A percentile compares a stretch with the other conserved stretches of the same genome.
Conservation (phyloP, 2,113 vertebrate species). For the Sceloporus undulatus region DNA sequence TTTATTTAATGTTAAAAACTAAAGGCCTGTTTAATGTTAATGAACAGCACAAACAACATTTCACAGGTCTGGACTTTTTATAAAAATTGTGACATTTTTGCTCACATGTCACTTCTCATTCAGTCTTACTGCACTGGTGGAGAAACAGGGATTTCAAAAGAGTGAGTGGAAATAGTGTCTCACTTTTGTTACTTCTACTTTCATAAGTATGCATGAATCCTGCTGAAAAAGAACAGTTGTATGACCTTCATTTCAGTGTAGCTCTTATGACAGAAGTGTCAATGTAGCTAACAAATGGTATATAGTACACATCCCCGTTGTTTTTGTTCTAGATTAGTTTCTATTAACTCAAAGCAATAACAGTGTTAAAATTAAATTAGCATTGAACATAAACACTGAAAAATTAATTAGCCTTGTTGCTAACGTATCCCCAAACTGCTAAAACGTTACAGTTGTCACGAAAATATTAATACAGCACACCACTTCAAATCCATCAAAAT, state of each 20-base stretch:
- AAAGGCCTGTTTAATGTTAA: neutral
- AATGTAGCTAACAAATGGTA: neutral
- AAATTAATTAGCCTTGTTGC: neutral
- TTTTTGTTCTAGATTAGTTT: neutral
- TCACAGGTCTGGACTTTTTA: neutral
- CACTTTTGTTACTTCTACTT: neutral
- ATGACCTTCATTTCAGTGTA: neutral
- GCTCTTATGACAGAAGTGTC: neutral
- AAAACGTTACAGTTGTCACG: neutral
- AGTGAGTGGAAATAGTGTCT: neutral
- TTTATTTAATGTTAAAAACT: no score
- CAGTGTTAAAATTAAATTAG: neutral
- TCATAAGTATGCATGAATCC: neutral
- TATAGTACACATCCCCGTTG: neutral
- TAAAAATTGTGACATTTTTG: neutral
- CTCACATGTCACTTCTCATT: neutral
- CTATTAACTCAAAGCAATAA: neutral
- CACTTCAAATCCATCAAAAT: neutral
- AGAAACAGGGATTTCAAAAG: neutral
- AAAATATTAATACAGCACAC: no score
- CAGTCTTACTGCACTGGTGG: neutral
- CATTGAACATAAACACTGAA: neutral
- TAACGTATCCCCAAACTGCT: neutral
- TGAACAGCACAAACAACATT: neutral
- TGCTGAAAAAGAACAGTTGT: neutral